phyloP scores from a whole-genome alignment of 2,888 invertebrate genomes.

The Melanargia galathea region DNA sequence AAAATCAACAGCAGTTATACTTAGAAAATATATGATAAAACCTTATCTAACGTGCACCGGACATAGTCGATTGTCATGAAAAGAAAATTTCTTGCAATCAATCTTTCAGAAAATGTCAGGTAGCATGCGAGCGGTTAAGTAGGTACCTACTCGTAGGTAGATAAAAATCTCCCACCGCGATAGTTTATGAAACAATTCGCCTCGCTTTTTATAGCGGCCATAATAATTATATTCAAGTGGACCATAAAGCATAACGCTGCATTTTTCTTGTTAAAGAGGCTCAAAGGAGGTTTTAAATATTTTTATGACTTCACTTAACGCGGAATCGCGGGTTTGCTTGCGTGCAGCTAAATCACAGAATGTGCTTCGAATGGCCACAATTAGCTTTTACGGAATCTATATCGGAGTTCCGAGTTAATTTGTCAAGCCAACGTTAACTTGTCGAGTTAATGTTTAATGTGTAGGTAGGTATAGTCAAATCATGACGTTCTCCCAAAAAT shows the following conservation, averaged over 20 bases:
- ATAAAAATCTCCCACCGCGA: slow-evolving; percentile 5
- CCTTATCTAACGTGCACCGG: too few species aligned
- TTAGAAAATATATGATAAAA: too few species aligned
- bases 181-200: slow-evolving; percentile 25
- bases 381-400: too few species aligned
- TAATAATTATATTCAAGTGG: slow-evolving; percentile 14
- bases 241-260: slow-evolving; percentile 15
- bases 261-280: slow-evolving; percentile 17
- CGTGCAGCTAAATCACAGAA: background rate
- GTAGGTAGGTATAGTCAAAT: too few species aligned
- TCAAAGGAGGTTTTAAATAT: slow-evolving; percentile 13
- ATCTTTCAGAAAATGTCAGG: too few species aligned
- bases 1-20: too few species aligned
- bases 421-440: too few species aligned
- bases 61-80: too few species aligned
- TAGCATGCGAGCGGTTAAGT: background rate
- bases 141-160: background rate
- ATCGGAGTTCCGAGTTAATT: too few species aligned
- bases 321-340: slow-evolving; percentile 1
- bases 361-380: background rate
- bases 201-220: slow-evolving; percentile 24
- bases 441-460: too few species aligned
- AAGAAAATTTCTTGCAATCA: too few species aligned
- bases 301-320: slow-evolving; percentile 17
- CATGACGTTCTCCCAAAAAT: too few species aligned